phyloP scores from a whole-genome alignment of 2,113 vertebrate genomes.

The Cathartes aura region DNA sequence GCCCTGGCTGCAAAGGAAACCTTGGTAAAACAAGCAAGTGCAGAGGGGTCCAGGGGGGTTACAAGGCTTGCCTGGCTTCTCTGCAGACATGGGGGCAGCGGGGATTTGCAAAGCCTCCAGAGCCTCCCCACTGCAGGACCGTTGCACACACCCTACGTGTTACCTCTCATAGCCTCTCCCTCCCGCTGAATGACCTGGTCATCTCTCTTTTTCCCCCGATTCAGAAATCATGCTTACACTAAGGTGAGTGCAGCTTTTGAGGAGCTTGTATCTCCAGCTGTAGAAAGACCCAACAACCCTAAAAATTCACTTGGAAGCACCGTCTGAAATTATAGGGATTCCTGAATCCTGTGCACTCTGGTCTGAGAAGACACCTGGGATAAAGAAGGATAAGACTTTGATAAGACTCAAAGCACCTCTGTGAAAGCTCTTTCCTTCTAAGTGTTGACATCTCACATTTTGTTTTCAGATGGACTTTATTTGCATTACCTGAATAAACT shows the following conservation, averaged over 20 bases:
- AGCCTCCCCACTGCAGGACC: not conserved
- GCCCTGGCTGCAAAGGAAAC: not conserved
- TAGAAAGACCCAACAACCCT: not conserved
- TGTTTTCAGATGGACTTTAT: not conserved
- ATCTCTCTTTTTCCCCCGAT: not conserved
- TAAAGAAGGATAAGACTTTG: not conserved
- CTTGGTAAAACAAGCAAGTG: not conserved
- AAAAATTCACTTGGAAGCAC: not conserved
- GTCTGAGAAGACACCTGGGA: not conserved
- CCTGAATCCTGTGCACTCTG: not conserved
- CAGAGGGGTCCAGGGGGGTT: accelerated
- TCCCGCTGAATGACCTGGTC: not conserved
- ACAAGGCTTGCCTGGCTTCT: not conserved
- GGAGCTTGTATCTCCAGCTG: not conserved
- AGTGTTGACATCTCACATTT: not conserved
- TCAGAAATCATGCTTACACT: not conserved
- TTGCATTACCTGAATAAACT: not conserved
- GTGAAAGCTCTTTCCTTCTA: not conserved
- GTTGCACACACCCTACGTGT: not conserved
- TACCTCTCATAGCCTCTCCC: not conserved
- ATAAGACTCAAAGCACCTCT: not conserved
- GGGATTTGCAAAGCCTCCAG: not conserved
- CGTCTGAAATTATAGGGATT: not conserved
- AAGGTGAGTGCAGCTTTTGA: not conserved
- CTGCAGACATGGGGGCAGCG: not conserved